Evolutionary conservation across 2,113 vertebrate species (phyloP), one percentile per base, ranked within the genome.

Genomic region (Tursiops truncatus): DNA sequence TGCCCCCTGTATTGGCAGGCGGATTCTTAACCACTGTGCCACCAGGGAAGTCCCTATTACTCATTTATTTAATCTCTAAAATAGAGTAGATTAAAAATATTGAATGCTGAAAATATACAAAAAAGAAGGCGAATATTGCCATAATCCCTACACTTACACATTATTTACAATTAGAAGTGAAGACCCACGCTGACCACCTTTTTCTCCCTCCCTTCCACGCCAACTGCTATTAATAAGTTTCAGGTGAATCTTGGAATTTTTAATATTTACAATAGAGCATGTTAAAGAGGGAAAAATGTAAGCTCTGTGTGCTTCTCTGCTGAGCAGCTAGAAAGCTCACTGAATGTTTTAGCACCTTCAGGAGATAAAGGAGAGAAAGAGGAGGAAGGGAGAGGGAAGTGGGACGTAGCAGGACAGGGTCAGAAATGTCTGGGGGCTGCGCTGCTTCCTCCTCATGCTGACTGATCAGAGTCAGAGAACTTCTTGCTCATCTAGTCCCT

Each of bases 11-110:
- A 53, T 53, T 6, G 50, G 50, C 50, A 53, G 53, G 53, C 15
- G 0, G 5, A 17, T 17, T 53, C 53, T 53, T 17, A 53, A 17
- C 53, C 15, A 53, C 53, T 53, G 15, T 6, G 15, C 53, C 53
- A 18, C 53, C 53, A 53, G 53, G 53, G 53, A 53, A 53, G 53
- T 6, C 15, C 53, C 53, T 76, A 76, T 92, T 92, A 71, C 38
- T 76, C 44, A 86, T 91, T 89, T 95, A 63, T n/a, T 93, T 95
- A 85, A 65, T 92, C 25, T 76, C 23, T 33, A 92, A 41, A 88
- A 85, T 85, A n/a, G 56, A 85, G 74, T 81, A 71, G 26, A 21
- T 31, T 92, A 89, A 91, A 53, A 65, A 60, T 89, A 95, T 58
- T 53, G n/a, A 95, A 67, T 89, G 62, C 8, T 67, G 23, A 15